Percentiles rank a stretch among this genome's conserved stretches.
Evolutionary conservation across 1,140 invertebrate species (phyloP).

Genomic region (Drosophila orena): DNA sequence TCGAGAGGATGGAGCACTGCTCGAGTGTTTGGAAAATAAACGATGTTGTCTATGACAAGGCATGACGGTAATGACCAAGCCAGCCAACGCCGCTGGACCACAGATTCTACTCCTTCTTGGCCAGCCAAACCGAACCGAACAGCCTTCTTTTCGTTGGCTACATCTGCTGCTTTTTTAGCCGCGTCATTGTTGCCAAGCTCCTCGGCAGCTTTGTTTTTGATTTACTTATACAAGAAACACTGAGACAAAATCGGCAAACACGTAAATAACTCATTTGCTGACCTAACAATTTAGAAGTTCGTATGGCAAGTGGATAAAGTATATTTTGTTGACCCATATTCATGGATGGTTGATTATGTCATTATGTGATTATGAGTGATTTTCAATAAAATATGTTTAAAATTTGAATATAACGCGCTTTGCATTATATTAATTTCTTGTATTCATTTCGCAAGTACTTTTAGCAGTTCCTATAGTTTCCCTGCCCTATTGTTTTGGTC

Average conservation of each 20-base stretch:
- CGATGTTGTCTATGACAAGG: slow-evolving; percentile 82
- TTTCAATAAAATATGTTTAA: no score
- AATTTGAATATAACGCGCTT: no score
- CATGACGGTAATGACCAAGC: slow-evolving; percentile 77
- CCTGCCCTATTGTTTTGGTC: not conserved
- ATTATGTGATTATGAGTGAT: no score
- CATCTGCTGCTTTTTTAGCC: slow-evolving; percentile 61
- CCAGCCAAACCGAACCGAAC: slow-evolving; percentile 14
- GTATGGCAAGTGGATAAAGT: no score
- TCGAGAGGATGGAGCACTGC: slow-evolving; percentile 11
- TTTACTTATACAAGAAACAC: slow-evolving; percentile 30
- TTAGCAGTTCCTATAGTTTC: not conserved
- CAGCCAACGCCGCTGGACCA: slow-evolving; percentile 10
- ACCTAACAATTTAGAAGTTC: not conserved
- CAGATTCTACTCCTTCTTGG: slow-evolving; percentile 22
- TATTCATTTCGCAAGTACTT: not conserved
- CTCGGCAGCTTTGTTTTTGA: slow-evolving; percentile 32
- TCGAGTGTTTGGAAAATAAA: slow-evolving; percentile 71
- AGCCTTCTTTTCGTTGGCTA: slow-evolving; percentile 1
- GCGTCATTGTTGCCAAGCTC: slow-evolving; percentile 69
- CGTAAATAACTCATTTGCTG: not conserved
- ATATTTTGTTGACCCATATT: no score
- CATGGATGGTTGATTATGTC: no score
- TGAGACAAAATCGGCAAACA: slow-evolving; percentile 3
- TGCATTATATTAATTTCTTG: not conserved